Conservation (phyloP, 2,888 invertebrate genomes). For the Gasteruption jaculator region DNA sequence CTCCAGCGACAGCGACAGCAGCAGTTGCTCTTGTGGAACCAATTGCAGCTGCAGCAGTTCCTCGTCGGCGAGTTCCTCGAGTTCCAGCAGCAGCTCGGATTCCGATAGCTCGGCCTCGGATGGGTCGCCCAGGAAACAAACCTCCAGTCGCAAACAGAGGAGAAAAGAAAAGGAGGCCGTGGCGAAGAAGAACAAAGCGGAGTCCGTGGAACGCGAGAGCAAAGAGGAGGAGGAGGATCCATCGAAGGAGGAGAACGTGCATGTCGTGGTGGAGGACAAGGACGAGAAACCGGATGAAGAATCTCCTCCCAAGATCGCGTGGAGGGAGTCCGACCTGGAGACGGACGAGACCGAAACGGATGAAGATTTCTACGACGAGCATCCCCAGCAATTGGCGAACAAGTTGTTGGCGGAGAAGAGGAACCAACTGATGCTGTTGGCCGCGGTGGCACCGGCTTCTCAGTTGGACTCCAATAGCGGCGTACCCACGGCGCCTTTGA, state of each 20-base stretch:
- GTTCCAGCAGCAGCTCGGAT: constrained; percentile 59
- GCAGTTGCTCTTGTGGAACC: constrained; percentile 76
- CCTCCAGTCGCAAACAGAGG: constrained; percentile 49
- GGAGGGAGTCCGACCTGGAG: constrained; percentile 79
- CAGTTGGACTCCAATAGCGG: too few species aligned
- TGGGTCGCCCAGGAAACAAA: constrained; percentile 46
- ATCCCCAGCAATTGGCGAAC: constrained; percentile 71
- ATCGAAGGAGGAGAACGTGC: constrained; percentile 9
- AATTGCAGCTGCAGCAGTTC: constrained; percentile 79
- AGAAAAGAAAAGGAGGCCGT: constrained; percentile 41
- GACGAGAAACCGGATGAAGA: constrained; percentile 48
- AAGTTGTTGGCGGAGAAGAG: constrained; percentile 73
- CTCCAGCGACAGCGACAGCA: constrained; percentile 71
- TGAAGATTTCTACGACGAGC: constrained; percentile 83
- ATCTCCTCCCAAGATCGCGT: constrained; percentile 57
- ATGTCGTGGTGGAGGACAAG: constrained; percentile 18
- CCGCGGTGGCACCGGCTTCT: constrained; percentile 58
- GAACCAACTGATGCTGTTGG: constrained; percentile 62
- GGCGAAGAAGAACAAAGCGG: constrained; percentile 52
- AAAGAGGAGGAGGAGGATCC: constrained; percentile 21
- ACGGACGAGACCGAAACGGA: constrained; percentile 82
- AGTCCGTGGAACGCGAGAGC: constrained; percentile 50
- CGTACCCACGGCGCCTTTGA: constrained; percentile 31
- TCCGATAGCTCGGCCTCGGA: constrained; percentile 62
- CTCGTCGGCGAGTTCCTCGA: constrained; percentile 62